Percentiles rank a stretch among this genome's conserved stretches.
phyloP scores from a whole-genome alignment of 2,888 invertebrate species.

The Meteorus colon region DNA sequence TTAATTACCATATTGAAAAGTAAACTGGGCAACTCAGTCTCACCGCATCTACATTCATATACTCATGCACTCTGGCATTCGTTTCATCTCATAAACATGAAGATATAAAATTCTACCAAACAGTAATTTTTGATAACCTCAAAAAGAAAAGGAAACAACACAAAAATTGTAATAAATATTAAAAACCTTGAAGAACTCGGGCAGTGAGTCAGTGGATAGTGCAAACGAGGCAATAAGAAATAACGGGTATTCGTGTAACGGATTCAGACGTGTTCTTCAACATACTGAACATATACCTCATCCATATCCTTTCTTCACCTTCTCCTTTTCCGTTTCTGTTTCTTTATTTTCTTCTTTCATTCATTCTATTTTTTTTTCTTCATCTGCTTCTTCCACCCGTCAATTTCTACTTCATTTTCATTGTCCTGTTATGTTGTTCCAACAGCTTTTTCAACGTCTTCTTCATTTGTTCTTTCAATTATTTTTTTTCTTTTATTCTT shows the following conservation, averaged over 20 bases:
- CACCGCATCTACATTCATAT: too few species aligned
- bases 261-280: conserved; percentile 62
- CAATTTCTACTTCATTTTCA: too few species aligned
- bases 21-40: too few species aligned
- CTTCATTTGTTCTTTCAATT: conserved; percentile 45
- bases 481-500: conserved; percentile 52
- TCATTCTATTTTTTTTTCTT: background rate
- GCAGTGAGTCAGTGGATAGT: conserved; percentile 36
- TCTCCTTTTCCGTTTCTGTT: background rate
- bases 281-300: background rate
- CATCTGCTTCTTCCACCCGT: background rate
- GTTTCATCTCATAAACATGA: too few species aligned
- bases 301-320: background rate
- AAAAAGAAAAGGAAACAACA: conserved; percentile 1
- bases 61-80: too few species aligned
- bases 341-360: background rate
- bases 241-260: conserved; percentile 69
- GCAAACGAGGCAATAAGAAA: conserved; percentile 39
- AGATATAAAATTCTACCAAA: too few species aligned
- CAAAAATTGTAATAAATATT: conserved; percentile 1
- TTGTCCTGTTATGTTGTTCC: too few species aligned
- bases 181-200: conserved; percentile 32
- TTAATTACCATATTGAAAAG: too few species aligned
- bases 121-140: background rate
- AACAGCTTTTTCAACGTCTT: background rate